These are phyloP conservation scores for Uromys caudimaculatus DNA, from an alignment of 2,797 vertebrate species.

Conservation along the genomic window DNA sequence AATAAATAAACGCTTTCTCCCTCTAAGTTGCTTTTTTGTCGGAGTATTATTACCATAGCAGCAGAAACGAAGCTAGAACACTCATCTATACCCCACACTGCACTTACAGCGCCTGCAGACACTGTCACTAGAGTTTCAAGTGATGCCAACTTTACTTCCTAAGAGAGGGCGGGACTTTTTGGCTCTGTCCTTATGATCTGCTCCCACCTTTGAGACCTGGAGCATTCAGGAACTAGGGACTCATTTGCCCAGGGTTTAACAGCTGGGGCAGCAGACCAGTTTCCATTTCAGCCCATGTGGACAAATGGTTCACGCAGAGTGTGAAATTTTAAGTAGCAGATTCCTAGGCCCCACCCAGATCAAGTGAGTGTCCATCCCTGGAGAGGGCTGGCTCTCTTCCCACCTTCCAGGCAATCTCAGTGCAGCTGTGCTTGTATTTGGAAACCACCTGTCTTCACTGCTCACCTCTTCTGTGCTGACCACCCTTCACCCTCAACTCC, in stretches of 20 bases:
- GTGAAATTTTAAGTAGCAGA: slow-evolving; percentile 30
- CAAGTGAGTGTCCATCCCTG: not conserved
- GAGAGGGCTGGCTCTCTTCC: not conserved
- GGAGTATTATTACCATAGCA: not conserved
- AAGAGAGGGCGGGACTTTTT: no score
- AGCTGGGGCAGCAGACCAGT: not conserved
- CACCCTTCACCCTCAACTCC: rapidly evolving
- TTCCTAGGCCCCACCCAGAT: not conserved
- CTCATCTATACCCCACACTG: not conserved
- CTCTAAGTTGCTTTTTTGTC: not conserved
- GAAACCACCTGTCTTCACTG: not conserved
- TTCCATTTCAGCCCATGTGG: not conserved
- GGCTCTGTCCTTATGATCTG: not conserved
- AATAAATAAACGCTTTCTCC: not conserved
- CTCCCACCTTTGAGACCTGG: not conserved
- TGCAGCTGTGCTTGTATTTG: not conserved
- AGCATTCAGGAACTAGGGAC: not conserved
- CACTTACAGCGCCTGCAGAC: not conserved
- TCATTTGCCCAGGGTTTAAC: not conserved
- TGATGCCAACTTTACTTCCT: not conserved
- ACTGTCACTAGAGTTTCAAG: not conserved
- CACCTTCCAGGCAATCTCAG: not conserved
- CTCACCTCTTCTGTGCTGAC: not conserved
- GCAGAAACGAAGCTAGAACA: not conserved
- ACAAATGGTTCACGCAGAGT: not conserved